These are phyloP conservation scores for Sceloporus undulatus DNA, from an alignment of 2,113 vertebrate genomes.

Conservation along the genomic window DNA sequence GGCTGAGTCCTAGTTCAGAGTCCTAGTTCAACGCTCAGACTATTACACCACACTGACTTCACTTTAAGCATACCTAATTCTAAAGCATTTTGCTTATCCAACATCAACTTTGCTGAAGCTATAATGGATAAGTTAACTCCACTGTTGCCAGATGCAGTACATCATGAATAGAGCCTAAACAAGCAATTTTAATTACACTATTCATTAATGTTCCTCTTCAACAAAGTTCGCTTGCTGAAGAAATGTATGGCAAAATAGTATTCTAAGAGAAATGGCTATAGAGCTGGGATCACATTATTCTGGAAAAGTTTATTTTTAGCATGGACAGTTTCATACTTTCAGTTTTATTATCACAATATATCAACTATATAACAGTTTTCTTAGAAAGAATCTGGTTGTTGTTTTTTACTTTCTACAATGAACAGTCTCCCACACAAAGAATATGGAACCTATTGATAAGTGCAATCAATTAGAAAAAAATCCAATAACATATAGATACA, in stretches of 20 bases:
- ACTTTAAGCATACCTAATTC: slow-evolving; percentile 5
- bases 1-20: too few relatives aligned
- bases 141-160: not conserved
- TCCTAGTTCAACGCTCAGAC: too few relatives aligned
- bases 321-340: not conserved
- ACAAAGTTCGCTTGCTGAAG: not conserved
- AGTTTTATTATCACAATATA: not conserved
- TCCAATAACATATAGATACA: not conserved
- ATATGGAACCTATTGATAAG: not conserved
- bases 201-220: not conserved
- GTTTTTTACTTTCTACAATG: not conserved
- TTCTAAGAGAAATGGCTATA: not conserved
- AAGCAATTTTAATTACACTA: slow-evolving; percentile 3
- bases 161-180: not conserved
- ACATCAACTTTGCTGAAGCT: not conserved
- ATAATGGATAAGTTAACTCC: not conserved
- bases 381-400: not conserved
- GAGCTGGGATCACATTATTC: not conserved
- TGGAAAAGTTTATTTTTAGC: not conserved
- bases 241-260: not conserved
- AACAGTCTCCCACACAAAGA: not conserved
- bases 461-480: not conserved
- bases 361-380: not conserved
- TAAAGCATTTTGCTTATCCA: not conserved
- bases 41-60: too few relatives aligned